phyloP scores from a whole-genome alignment of 2,113 vertebrate species.

The Hiodon tergisus region DNA sequence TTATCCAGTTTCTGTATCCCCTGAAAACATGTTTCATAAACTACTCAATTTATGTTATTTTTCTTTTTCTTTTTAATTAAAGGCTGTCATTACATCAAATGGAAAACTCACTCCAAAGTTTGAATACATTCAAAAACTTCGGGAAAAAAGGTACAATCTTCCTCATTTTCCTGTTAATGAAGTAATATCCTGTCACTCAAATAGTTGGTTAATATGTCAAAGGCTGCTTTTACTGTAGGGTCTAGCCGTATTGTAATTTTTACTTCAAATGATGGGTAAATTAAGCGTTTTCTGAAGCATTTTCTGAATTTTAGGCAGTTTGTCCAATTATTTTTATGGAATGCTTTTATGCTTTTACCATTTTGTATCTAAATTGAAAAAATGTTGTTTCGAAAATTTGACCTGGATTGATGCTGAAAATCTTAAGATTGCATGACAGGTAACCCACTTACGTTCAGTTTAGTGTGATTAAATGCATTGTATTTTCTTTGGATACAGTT shows the following conservation, averaged over 20 bases:
- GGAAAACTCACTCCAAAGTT: slow-evolving; percentile 87
- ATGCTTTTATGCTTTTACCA: neutral
- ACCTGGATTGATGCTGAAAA: slow-evolving; percentile 26
- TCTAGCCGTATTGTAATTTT: no score
- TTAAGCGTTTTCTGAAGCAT: no score
- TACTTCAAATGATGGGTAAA: no score
- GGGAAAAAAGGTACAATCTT: slow-evolving; percentile 76
- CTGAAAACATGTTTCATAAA: neutral
- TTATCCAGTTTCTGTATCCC: neutral
- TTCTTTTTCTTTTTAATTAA: slow-evolving; percentile 44
- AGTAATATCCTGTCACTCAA: no score
- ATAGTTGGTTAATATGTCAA: no score
- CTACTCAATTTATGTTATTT: slow-evolving; percentile 14
- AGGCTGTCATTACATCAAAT: slow-evolving; percentile 95
- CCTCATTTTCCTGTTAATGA: neutral
- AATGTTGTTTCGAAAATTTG: no score
- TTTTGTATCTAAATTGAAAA: neutral
- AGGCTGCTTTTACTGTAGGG: no score
- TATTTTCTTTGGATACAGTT: no score
- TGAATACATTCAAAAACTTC: slow-evolving; percentile 89
- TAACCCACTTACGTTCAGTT: slow-evolving; percentile 17
- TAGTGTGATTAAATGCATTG: neutral
- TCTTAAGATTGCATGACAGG: slow-evolving; percentile 39
- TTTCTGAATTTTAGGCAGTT: no score
- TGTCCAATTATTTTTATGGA: no score